Percentiles rank a stretch among this genome's conserved stretches.
Conservation (phyloP, 1,140 invertebrate species). For the Drosophila sturtevanti region DNA sequence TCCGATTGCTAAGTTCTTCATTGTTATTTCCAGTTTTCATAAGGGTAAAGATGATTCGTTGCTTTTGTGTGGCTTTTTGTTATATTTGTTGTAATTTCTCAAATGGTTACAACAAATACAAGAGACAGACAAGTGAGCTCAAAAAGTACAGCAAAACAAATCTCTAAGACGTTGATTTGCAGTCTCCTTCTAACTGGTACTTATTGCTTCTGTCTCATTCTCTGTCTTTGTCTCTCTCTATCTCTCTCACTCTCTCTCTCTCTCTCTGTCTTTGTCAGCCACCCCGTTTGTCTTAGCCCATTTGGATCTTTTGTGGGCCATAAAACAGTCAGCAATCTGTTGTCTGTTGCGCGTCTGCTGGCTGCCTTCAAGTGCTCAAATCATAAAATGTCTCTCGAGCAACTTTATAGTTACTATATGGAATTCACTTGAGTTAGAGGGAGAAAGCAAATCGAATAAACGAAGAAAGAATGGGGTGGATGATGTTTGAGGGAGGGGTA, state of each 20-base stretch:
- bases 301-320: slow-evolving; percentile 46
- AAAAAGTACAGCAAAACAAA: slow-evolving; percentile 32
- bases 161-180: slow-evolving; percentile 63
- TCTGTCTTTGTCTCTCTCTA: not conserved
- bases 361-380: slow-evolving; percentile 78
- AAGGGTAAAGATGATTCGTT: not conserved
- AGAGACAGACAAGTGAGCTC: not conserved
- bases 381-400: slow-evolving; percentile 79
- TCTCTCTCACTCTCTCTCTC: not conserved
- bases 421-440: not conserved
- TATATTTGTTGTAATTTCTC: slow-evolving; percentile 64
- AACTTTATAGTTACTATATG: slow-evolving; percentile 76
- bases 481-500: not conserved
- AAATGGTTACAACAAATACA: slow-evolving; percentile 56
- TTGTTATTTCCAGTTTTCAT: not conserved
- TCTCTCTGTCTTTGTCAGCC: not conserved
- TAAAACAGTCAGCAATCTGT: slow-evolving; percentile 79
- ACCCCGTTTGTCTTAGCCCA: not conserved
- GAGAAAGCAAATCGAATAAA: not conserved
- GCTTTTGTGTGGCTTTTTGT: slow-evolving; percentile 4
- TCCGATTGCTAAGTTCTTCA: not conserved
- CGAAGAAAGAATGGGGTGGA: not conserved
- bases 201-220: too few species aligned
- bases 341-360: slow-evolving; percentile 76
- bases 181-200: slow-evolving; percentile 17